Percentiles rank a stretch among this genome's conserved stretches.
These are phyloP conservation scores for Xerus inauris DNA, from an alignment of 2,113 vertebrate genomes.

Conservation along the genomic window DNA sequence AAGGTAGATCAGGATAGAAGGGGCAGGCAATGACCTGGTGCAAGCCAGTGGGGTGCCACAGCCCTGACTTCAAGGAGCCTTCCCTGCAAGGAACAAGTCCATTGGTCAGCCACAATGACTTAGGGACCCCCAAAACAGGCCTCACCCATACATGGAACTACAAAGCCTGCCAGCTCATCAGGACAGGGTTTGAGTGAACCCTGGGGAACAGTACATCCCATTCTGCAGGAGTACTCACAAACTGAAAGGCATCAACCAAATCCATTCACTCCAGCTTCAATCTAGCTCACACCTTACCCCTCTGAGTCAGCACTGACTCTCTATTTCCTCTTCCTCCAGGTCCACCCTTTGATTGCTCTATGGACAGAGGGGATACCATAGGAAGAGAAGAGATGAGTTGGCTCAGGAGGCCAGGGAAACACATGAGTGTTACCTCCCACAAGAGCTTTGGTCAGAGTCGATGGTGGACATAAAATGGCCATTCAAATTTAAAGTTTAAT, in stretches of 20 bases:
- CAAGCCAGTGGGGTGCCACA: neutral
- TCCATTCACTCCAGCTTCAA: neutral
- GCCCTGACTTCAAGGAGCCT: neutral
- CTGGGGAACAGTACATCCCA: neutral
- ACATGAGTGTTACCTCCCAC: neutral
- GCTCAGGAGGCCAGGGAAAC: neutral
- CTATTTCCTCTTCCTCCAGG: neutral
- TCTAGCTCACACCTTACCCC: neutral
- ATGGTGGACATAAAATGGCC: neutral
- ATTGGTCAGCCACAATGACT: neutral
- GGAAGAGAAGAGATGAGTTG: neutral
- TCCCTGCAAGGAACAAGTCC: neutral
- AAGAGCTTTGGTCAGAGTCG: constrained; percentile 13
- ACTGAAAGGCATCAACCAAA: neutral
- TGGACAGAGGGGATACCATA: neutral
- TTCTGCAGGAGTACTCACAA: neutral
- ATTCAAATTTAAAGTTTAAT: constrained; percentile 20
- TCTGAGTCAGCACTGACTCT: neutral
- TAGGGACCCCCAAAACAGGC: neutral
- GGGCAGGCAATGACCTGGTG: neutral
- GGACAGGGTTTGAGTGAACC: neutral
- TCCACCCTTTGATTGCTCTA: neutral
- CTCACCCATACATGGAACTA: neutral
- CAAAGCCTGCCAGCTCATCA: neutral
- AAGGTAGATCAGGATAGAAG: neutral